Base-by-base conservation (phyloP, 2,797 vertebrate genomes). In the Falco rusticolus region DNA sequence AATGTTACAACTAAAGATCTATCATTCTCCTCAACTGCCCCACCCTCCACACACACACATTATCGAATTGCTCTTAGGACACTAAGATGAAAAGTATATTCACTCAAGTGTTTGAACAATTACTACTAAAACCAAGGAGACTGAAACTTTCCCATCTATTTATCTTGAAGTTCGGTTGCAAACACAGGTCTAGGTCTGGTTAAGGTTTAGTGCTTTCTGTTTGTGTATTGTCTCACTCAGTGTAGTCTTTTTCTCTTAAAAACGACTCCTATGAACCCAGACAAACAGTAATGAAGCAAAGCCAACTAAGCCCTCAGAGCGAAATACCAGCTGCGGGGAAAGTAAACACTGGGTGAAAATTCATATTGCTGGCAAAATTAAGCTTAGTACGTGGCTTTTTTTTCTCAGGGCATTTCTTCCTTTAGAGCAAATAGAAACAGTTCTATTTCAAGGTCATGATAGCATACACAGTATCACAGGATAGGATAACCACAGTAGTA, bases 21-120 rank as follows among this genome's bases (percentile, higher is more conserved):
- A 5, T n/a, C 19, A 19, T 66, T 48, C 12, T 60, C 11, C 18
- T 54, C 34, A 72, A 9, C 31, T 50, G 41, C 16, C 6, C 6
- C 10, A 24, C 8, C 1, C 6, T 25, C 7, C 2, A 39, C 1
- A 5, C 29, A 6, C 2, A 39, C 17, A 51, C 6, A 22, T 51
- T 51, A 43, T 68, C 25, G 13, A 87, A 57, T 17, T 57, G 7
- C 4, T 56, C 43, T 47, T 43, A 54, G 74, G 29, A 11, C 45
- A 37, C 34, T 60, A 59, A 61, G 31, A 72, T 16, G 6, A 72
- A 37, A 69, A 79, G 25, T 66, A 54, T 50, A 20, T 9, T 9
- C 10, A 34, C 7, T 54, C 29, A 61, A 59, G 29, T 26, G 11
- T 69, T 63, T 64, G 43, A 25, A 50, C 9, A 34, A 19, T 48